A percentile compares a stretch with the other conserved stretches of the same genome.
These are phyloP conservation scores for Halichoerus grypus DNA, from an alignment of 2,113 vertebrate species.

Conservation along the genomic window DNA sequence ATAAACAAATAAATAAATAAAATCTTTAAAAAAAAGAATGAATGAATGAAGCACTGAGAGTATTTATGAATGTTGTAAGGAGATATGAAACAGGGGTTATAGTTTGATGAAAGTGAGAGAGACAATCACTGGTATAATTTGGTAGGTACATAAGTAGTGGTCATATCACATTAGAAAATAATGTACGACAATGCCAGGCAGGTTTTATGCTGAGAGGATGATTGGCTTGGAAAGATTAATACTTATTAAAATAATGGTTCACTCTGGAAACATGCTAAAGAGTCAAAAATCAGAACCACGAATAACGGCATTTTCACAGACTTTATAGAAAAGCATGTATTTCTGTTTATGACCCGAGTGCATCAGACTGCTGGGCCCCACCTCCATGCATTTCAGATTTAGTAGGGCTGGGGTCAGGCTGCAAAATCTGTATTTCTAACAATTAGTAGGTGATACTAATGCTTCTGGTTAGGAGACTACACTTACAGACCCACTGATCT, in stretches of 20 bases:
- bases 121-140: background rate
- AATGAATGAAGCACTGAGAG: background rate
- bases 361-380: background rate
- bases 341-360: background rate
- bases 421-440: background rate
- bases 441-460: background rate
- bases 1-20: too few relatives aligned
- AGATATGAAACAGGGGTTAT: background rate
- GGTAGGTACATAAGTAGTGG: background rate
- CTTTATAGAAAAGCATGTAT: background rate
- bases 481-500: slow-evolving; percentile 14
- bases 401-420: background rate
- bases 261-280: background rate
- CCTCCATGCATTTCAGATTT: background rate
- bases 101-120: slow-evolving; percentile 20
- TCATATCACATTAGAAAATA: background rate
- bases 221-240: background rate
- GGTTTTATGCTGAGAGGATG: background rate
- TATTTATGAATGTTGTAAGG: background rate
- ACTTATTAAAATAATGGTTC: background rate
- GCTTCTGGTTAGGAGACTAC: background rate
- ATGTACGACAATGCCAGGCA: background rate
- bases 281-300: background rate
- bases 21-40: too few relatives aligned
- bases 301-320: background rate